Evolutionary conservation across 2,113 vertebrate species (phyloP), one percentile per base, ranked within the genome.

Genomic region (Nerophis lumbriciformis): DNA sequence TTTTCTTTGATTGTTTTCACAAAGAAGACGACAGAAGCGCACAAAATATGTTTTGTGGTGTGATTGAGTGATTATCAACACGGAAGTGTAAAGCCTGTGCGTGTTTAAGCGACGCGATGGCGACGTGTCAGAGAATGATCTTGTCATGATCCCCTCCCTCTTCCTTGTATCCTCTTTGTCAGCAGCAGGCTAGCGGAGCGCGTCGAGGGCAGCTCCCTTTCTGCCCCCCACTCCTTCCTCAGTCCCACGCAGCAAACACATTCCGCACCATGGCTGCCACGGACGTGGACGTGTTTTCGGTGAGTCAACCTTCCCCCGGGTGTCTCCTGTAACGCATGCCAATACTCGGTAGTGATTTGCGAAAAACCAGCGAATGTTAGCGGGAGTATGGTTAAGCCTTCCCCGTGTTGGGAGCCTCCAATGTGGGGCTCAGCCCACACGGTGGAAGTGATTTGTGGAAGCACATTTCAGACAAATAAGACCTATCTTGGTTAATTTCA

Each of bases 241-340:
- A 61, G 66, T 28, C 28, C 19, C 2, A 0, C 60, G 48, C 64
- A 58, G 72, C 73, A 58, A 67, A 78, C 63, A 83, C 83, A 88
- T 79, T 82, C 84, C 79, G 44, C 83, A 88, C 87, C 81, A 98
- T 97, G 95, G 95, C 94, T 74, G 93, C 94, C 72, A 92, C 92
- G 55, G 95, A 96, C 69, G 82, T 95, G 71, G 93, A 97, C 75
- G 92, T 93, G 59, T 90, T 92, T 83, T 90, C 91, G 77, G 95
- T 97, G 77, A 92, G 94, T 87, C 59, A 50, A 61, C 21, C 15
- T 39, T 8, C 7, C 37, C 37, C 16, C 4, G 11, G 7, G 4
- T 4, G 1, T 49, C 11, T 6, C 2, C 16, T 35, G 38, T 52
- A 37, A 37, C 4, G 8, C 11, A 11, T 12, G 11, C 10, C 38